Evolutionary conservation across 2,113 vertebrate genomes (phyloP).

Genomic region (Neogale vison): DNA sequence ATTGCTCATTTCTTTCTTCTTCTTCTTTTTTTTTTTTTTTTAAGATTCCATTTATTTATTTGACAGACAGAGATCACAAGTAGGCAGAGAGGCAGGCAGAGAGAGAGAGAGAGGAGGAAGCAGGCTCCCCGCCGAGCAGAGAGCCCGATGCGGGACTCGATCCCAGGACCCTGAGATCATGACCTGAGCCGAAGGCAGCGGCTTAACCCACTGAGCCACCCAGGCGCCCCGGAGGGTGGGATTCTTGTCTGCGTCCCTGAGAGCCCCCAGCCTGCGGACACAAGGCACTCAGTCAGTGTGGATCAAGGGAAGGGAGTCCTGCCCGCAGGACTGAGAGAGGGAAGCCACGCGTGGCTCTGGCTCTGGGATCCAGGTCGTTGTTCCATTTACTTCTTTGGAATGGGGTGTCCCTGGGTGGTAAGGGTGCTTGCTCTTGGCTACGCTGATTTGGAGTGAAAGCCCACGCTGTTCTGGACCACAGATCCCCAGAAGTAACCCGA

Average conservation of each 20-base stretch:
- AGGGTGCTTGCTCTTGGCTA: accelerated
- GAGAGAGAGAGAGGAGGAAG: too few species aligned
- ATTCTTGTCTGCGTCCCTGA: neutral
- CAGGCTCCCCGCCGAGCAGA: too few species aligned
- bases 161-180: too few species aligned
- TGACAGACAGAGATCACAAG: too few species aligned
- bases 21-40: too few species aligned
- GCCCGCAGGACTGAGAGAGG: accelerated
- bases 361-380: neutral
- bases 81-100: too few species aligned
- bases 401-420: accelerated
- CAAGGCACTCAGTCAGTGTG: accelerated
- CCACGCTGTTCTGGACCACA: neutral
- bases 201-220: too few species aligned
- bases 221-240: accelerated
- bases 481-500: accelerated
- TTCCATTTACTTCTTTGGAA: neutral
- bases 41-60: too few species aligned
- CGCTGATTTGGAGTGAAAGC: neutral
- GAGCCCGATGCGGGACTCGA: too few species aligned
- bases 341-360: accelerated
- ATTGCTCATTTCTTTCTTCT: too few species aligned
- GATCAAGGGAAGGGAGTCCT: neutral
- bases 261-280: neutral
- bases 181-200: too few species aligned